Conservation (phyloP, 23 tunicate species). For the Trididemnum miniatum region DNA sequence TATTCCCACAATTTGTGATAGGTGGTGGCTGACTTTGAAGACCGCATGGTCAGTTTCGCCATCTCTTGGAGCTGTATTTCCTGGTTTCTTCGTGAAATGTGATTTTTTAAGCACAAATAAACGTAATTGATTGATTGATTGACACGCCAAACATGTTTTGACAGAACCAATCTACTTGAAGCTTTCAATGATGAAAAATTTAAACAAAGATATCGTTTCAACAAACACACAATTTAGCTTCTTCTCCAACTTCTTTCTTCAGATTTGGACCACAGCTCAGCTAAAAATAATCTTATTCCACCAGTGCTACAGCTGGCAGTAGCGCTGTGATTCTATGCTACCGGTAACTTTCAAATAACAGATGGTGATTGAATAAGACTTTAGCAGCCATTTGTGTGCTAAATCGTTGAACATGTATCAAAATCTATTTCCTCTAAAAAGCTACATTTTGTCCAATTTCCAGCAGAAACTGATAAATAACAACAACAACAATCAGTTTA, state of each 20-base stretch:
- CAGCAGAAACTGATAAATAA: no score
- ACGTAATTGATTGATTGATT: no score
- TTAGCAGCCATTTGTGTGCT: constrained; percentile 14
- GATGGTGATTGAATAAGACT: constrained; percentile 29
- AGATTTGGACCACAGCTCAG: background rate
- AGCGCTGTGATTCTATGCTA: constrained; percentile 15
- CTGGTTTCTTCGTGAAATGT: no score
- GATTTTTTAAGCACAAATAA: no score
- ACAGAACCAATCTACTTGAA: constrained; percentile 5
- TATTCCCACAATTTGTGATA: no score
- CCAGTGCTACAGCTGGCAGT: constrained; percentile 3
- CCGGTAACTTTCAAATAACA: constrained; percentile 35
- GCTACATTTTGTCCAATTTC: constrained; percentile 13
- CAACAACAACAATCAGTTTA: no score
- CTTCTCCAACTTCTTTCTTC: background rate
- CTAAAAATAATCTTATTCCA: constrained; percentile 4
- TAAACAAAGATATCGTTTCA: background rate
- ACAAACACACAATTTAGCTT: background rate
- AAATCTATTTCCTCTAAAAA: background rate
- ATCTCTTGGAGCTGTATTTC: no score
- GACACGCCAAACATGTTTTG: no score
- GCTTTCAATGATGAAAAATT: background rate
- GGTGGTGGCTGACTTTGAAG: no score
- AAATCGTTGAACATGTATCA: constrained; percentile 12
- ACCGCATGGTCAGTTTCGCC: no score